Evolutionary conservation across 2,113 vertebrate genomes (phyloP).

Genomic region (Notothenia rossii): DNA sequence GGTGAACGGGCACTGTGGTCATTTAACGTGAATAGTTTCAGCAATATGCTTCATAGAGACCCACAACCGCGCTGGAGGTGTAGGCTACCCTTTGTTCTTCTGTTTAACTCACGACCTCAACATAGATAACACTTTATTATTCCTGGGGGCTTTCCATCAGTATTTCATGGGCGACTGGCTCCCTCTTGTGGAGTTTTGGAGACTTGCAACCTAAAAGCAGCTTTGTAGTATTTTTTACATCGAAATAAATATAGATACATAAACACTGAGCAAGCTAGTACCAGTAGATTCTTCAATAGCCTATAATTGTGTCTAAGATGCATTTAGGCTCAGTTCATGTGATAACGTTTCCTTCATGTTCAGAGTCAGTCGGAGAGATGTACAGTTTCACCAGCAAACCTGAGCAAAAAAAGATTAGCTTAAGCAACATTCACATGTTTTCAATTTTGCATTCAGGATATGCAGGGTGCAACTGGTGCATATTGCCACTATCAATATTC

Average conservation of each 20-base stretch:
- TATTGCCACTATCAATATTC: background rate
- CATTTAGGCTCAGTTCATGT: background rate
- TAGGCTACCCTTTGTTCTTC: accelerated
- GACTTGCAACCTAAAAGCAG: background rate
- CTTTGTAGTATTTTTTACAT: background rate
- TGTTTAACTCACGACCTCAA: slow-evolving; percentile 28
- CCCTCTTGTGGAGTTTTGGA: slow-evolving; percentile 5
- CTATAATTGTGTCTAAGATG: too few species aligned
- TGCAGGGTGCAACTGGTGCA: background rate
- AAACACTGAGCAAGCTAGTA: too few species aligned
- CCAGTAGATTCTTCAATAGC: too few species aligned
- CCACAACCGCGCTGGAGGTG: background rate
- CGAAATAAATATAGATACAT: too few species aligned
- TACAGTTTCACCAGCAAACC: background rate
- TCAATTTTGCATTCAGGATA: background rate
- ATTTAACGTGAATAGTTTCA: background rate
- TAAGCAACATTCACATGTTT: background rate
- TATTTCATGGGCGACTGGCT: background rate
- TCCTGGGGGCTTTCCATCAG: background rate
- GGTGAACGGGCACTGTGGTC: background rate
- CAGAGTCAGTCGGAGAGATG: too few species aligned
- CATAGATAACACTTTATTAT: slow-evolving; percentile 15
- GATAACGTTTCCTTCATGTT: too few species aligned
- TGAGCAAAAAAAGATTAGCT: background rate
- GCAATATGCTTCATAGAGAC: background rate